Base-by-base conservation (phyloP, 2,797 vertebrate species). In the Chanos chanos region DNA sequence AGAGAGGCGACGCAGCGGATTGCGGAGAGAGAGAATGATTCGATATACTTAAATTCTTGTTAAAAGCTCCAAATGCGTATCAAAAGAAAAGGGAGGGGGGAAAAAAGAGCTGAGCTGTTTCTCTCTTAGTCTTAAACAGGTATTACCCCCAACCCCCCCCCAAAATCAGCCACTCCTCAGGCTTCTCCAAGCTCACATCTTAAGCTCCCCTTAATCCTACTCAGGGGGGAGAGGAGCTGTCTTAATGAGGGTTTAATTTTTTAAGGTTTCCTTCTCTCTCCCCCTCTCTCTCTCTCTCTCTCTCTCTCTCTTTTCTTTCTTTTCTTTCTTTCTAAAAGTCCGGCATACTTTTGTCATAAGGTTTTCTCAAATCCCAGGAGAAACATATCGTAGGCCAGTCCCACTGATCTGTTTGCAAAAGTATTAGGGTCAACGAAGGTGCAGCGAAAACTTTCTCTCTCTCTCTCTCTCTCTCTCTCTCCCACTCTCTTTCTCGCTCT, bases 381-480 rank as follows among this genome's bases (percentile, higher is more conserved):
- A 52, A 31, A 64, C 15, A 34, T 39, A 34, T 77, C 71, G 56
- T 44, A 55, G 68, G 71, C 36, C 18, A 59, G 70, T 68, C 53
- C 56, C 45, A 58, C 51, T 16, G 57, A 71, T 66, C 31, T 72
- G 25, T 47, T 65, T 45, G 37, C 60, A 60, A 60, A 79, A 74
- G 71, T 77, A 58, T 58, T 47, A 54, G 73, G 85, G 80, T 87
- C 84, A 83, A 19, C 28, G 48, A 77, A 83, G 80, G 83, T 83
- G 59, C 80, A 83, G 61, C 18, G 31, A 60, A 73, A 72, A 21
- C 30, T 67, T 73, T 68, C 70, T 30, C 34, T 61, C 59, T 37
- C 7, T 9, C 41, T 19, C 16, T 39, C 18, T 39, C 8, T 8
- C 2, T n/a, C 72, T 21, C 30, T 67, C 73, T 68, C 70, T 30